phyloP scores from a whole-genome alignment of 2,797 vertebrate genomes.

The Numenius phaeopus region DNA sequence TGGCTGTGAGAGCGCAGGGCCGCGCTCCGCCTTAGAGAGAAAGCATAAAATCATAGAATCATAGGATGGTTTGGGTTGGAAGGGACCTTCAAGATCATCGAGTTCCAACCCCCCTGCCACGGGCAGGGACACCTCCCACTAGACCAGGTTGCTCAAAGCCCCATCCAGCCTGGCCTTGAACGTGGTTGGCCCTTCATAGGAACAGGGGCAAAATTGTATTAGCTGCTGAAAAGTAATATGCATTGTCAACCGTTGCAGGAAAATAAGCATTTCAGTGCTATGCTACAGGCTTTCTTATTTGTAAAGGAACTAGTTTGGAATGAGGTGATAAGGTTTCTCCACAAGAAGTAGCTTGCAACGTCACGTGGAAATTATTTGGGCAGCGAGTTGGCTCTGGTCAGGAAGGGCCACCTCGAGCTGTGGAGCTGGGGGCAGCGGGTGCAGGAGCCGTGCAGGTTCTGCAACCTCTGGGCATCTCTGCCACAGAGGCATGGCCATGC shows the following conservation, averaged over 20 bases:
- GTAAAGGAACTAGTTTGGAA: neutral
- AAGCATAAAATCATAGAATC: neutral
- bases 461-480: neutral
- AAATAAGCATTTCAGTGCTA: neutral
- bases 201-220: neutral
- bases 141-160: too few species aligned
- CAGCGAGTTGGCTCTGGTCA: neutral
- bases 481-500: neutral
- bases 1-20: neutral
- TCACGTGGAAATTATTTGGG: neutral
- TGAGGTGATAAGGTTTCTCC: neutral
- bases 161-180: too few species aligned
- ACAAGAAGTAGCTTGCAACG: neutral
- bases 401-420: neutral
- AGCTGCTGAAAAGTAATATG: conserved; percentile 7
- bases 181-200: neutral
- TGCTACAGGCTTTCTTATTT: neutral
- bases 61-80: too few species aligned
- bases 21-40: neutral
- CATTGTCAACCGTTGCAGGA: neutral
- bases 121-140: too few species aligned
- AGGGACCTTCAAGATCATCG: too few species aligned
- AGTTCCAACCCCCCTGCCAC: too few species aligned
- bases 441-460: neutral
- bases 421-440: neutral